Conservation (phyloP, 2,888 invertebrate species). For the Polia nebulosa region DNA sequence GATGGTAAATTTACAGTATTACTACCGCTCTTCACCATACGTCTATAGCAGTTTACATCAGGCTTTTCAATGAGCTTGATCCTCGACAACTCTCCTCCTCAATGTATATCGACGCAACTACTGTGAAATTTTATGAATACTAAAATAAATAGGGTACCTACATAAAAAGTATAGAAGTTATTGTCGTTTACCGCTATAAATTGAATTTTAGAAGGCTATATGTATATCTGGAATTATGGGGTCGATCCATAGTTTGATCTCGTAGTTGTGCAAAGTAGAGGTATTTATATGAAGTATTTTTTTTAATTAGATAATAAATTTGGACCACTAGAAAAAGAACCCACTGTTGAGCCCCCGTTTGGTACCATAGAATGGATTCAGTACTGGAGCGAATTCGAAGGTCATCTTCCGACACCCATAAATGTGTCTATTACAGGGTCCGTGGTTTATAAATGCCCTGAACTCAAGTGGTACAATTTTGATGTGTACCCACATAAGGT, state of each 20-base stretch:
- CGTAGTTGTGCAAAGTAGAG: not conserved
- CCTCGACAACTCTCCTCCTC: not conserved
- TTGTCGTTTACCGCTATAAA: too few species aligned
- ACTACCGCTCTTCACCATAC: not conserved
- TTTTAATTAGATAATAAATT: conserved; percentile 10
- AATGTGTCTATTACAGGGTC: conserved; percentile 85
- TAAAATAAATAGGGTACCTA: not conserved
- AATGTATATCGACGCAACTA: not conserved
- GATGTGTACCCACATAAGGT: conserved; percentile 92
- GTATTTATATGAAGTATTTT: not conserved
- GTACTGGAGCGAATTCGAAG: conserved; percentile 79
- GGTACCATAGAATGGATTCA: conserved; percentile 83
- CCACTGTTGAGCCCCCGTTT: conserved; percentile 67
- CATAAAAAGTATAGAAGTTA: not conserved
- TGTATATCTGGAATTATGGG: too few species aligned
- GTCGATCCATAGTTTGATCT: too few species aligned
- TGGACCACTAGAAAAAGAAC: conserved; percentile 63
- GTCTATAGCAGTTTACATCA: not conserved
- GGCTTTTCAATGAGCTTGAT: not conserved
- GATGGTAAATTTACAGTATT: not conserved
- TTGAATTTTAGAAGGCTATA: not conserved
- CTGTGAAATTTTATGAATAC: not conserved
- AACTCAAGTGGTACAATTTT: conserved; percentile 91
- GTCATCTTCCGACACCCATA: conserved; percentile 82
- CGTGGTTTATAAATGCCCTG: conserved; percentile 81